phyloP scores from a whole-genome alignment of 2,113 vertebrate genomes.

The Saimiri boliviensis region DNA sequence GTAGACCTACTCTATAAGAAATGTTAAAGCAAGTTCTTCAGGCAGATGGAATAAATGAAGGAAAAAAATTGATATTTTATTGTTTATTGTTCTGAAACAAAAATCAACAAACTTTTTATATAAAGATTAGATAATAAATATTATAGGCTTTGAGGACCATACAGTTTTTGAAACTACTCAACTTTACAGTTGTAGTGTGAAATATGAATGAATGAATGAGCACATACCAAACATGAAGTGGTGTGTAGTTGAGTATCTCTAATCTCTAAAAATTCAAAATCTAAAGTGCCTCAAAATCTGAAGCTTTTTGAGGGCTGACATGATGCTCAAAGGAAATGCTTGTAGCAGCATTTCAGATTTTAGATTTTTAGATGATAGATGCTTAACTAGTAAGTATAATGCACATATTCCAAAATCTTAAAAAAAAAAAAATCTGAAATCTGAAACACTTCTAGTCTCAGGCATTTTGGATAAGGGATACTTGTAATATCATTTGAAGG shows the following conservation, averaged over 20 bases:
- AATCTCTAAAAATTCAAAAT: neutral
- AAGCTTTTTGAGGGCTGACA: neutral
- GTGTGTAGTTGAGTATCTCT: neutral
- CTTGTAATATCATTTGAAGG: neutral
- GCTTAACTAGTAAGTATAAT: neutral
- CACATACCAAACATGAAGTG: neutral
- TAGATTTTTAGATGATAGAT: neutral
- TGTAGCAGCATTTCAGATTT: neutral
- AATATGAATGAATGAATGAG: neutral
- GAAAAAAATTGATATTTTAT: neutral
- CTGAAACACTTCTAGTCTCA: neutral
- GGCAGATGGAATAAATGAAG: neutral
- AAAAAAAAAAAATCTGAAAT: neutral
- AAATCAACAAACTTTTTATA: conserved; percentile 17
- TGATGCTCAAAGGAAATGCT: neutral
- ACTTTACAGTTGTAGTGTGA: neutral
- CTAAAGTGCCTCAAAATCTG: neutral
- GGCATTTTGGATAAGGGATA: neutral
- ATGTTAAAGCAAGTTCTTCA: neutral
- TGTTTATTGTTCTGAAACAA: neutral
- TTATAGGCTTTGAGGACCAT: neutral
- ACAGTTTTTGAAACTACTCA: neutral
- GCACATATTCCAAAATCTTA: neutral
- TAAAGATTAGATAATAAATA: neutral
- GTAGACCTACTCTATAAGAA: neutral